A percentile compares a stretch with the other conserved stretches of the same genome.
Evolutionary conservation across 2,113 vertebrate genomes (phyloP).

Genomic region (Lepus timidus): DNA sequence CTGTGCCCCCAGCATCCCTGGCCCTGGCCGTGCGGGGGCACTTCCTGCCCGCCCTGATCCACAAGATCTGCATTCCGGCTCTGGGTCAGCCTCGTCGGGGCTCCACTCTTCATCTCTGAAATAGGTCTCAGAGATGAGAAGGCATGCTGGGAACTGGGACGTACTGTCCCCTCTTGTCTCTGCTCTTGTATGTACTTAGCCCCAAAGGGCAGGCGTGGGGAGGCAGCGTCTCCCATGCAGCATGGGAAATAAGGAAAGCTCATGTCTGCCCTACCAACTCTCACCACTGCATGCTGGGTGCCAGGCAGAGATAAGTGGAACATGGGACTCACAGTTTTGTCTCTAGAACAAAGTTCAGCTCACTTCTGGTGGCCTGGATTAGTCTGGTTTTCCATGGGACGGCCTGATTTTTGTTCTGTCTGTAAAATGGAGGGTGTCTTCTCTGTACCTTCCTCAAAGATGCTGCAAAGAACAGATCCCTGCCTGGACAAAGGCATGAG

Average conservation of each 20-base stretch:
- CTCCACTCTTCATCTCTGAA: slow-evolving; percentile 4
- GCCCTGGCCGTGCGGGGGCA: rapidly evolving
- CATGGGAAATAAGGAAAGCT: not conserved
- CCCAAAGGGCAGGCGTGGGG: rapidly evolving
- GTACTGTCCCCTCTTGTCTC: rapidly evolving
- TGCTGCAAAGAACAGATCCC: not conserved
- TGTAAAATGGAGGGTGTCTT: not conserved
- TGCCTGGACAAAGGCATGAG: not conserved
- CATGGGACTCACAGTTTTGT: not conserved
- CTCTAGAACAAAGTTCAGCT: not conserved
- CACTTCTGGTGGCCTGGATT: not conserved
- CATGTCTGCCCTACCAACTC: not conserved
- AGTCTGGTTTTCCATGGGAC: not conserved
- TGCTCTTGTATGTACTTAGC: not conserved
- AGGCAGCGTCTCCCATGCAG: not conserved
- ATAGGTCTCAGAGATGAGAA: not conserved
- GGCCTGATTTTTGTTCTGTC: not conserved
- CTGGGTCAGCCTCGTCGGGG: not conserved
- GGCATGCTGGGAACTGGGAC: not conserved
- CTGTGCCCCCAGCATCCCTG: not conserved
- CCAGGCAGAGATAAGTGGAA: not conserved
- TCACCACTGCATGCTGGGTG: not conserved
- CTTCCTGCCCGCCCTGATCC: not conserved
- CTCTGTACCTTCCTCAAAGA: not conserved
- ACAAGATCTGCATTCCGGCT: not conserved